phyloP scores from a whole-genome alignment of 92 coral and sea anemone species.

The Zoanthus sociatus region DNA sequence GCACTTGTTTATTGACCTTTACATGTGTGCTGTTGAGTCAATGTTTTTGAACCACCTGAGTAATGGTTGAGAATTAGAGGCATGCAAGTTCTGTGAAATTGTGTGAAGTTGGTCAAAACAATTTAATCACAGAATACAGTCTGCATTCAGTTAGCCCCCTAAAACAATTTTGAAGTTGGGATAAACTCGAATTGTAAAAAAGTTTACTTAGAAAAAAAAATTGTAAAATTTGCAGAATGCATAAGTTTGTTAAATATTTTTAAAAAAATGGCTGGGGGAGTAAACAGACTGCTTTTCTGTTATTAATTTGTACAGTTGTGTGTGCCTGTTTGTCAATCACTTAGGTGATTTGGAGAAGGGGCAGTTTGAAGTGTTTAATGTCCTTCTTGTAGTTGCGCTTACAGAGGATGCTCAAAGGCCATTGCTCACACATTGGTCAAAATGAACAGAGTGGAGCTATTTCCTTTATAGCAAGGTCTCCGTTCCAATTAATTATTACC shows the following conservation, averaged over 20 bases:
- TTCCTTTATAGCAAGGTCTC: constrained; percentile 56
- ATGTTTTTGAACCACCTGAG: constrained; percentile 32
- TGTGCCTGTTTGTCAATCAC: neutral
- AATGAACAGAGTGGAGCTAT: constrained; percentile 56
- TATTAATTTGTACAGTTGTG: constrained; percentile 29
- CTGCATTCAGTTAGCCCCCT: neutral
- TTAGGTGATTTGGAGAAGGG: constrained; percentile 53
- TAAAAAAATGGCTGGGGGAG: neutral
- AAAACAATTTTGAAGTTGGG: no score
- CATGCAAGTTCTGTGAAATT: constrained; percentile 49
- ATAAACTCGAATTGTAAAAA: neutral
- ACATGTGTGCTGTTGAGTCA: constrained; percentile 46
- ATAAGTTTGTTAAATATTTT: neutral
- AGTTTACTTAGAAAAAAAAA: neutral
- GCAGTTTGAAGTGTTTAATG: constrained; percentile 85
- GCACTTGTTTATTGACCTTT: constrained; percentile 35
- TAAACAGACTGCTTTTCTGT: constrained; percentile 28
- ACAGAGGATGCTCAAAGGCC: constrained; percentile 97
- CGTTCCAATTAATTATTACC: constrained; percentile 38
- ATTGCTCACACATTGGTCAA: constrained; percentile 92
- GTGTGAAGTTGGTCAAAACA: constrained; percentile 8
- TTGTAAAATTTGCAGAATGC: neutral
- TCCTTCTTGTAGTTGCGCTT: constrained; percentile 97
- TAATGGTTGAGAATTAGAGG: constrained; percentile 60
- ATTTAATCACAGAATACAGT: constrained; percentile 15